Conservation (phyloP, 2,888 invertebrate species). For the Oligia latruncula region DNA sequence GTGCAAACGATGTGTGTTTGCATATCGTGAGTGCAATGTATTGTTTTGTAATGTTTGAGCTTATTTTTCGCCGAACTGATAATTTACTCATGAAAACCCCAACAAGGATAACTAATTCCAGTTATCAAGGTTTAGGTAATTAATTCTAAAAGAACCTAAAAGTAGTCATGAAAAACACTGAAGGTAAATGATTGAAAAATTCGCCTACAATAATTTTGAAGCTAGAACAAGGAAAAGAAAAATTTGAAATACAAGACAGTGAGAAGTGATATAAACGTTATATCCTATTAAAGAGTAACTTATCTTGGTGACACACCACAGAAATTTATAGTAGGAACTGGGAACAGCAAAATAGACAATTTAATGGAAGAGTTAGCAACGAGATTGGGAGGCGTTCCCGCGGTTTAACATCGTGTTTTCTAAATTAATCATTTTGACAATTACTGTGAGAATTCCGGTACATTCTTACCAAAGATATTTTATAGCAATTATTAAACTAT, state of each 20-base stretch:
- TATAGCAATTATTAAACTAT: conserved; percentile 1
- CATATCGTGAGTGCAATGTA: conserved; percentile 40
- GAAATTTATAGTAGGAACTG: conserved; percentile 22
- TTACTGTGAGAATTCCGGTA: conserved; percentile 35
- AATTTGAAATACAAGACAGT: background rate
- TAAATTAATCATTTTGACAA: conserved; percentile 49
- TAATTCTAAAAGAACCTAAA: background rate
- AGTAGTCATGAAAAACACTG: background rate
- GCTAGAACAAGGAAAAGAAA: too few species aligned
- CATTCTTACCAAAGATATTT: background rate
- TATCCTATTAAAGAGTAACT: conserved; percentile 2
- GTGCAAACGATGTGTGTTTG: conserved; percentile 36
- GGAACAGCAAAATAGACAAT: conserved; percentile 33
- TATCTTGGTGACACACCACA: conserved; percentile 8
- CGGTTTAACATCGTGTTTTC: conserved; percentile 21
- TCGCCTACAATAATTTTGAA: background rate
- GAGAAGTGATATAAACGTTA: background rate
- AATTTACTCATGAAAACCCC: background rate
- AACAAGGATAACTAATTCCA: conserved; percentile 3
- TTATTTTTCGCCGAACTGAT: conserved; percentile 9
- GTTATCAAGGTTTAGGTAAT: background rate
- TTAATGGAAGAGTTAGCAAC: conserved; percentile 33
- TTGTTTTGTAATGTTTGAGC: conserved; percentile 28
- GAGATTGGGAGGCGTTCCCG: conserved; percentile 53
- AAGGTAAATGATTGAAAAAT: too few species aligned